Percentiles rank a stretch among this genome's conserved stretches.
Conservation (phyloP, 1,140 invertebrate species). For the Zaprionus vittiger region DNA sequence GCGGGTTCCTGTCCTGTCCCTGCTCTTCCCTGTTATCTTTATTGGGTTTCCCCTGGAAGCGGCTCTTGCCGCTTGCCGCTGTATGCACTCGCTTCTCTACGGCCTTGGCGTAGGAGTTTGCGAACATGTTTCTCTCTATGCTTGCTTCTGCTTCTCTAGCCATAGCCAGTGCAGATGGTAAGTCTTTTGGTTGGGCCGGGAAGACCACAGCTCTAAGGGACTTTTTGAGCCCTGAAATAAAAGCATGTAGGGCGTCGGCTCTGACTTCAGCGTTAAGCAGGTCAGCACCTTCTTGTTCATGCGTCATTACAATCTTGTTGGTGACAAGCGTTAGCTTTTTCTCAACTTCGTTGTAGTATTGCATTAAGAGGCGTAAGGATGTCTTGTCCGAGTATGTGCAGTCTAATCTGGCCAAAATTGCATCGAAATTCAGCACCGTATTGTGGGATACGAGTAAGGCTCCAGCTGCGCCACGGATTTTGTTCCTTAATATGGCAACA, state of each 20-base stretch:
- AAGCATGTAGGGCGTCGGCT: slow-evolving; percentile 26
- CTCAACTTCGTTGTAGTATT: slow-evolving; percentile 32
- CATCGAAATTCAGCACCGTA: no score
- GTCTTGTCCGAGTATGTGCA: no score
- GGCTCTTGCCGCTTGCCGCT: slow-evolving; percentile 2
- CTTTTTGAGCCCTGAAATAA: no score
- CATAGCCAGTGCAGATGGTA: slow-evolving; percentile 31
- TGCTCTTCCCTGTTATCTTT: slow-evolving; percentile 4
- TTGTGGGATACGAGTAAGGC: no score
- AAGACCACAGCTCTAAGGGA: no score
- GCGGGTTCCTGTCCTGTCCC: slow-evolving; percentile 14
- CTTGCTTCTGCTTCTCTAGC: slow-evolving; percentile 14
- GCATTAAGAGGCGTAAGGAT: slow-evolving; percentile 10
- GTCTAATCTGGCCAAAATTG: no score
- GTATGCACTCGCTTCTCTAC: slow-evolving; percentile 8
- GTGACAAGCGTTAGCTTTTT: slow-evolving; percentile 21
- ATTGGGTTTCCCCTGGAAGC: slow-evolving; percentile 17
- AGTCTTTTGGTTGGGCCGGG: slow-evolving; percentile 13
- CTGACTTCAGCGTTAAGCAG: slow-evolving; percentile 18
- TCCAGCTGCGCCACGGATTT: no score
- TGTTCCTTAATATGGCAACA: no score
- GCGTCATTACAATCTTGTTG: slow-evolving; percentile 1
- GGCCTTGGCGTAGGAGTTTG: slow-evolving; percentile 16
- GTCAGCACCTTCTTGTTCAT: slow-evolving; percentile 16
- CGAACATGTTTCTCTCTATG: slow-evolving; percentile 12